Percentiles rank a stretch among this genome's conserved stretches.
Evolutionary conservation across 2,888 invertebrate species (phyloP).

Genomic region (Agapostemon virescens): DNA sequence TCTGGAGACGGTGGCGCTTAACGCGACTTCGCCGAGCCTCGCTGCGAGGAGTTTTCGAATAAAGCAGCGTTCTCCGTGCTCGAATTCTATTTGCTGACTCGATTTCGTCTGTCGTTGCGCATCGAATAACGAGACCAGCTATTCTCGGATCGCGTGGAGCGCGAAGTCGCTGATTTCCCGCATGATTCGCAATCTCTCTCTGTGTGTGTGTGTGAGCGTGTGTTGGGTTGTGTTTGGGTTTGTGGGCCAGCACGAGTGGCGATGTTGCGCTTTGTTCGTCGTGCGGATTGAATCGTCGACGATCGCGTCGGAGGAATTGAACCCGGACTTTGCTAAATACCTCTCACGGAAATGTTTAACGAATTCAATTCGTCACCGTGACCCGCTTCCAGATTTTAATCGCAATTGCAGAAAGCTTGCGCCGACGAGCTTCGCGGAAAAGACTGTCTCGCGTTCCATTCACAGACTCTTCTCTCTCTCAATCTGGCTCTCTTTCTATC

Average conservation of each 20-base stretch:
- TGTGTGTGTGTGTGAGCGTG: too few relatives aligned
- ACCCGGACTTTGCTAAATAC: background rate
- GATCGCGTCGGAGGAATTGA: background rate
- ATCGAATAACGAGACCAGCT: background rate
- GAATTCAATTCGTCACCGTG: slow-evolving; percentile 3
- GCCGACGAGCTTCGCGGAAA: background rate
- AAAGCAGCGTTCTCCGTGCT: background rate
- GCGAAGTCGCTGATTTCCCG: background rate
- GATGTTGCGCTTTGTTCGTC: background rate
- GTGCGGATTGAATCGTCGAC: background rate
- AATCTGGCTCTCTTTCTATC: background rate
- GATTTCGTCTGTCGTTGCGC: background rate
- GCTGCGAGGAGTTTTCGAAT: background rate
- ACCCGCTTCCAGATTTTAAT: background rate
- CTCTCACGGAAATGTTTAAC: slow-evolving; percentile 2
- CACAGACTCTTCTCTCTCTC: too few relatives aligned
- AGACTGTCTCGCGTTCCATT: slow-evolving; percentile 20
- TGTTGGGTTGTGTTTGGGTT: background rate
- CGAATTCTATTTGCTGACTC: background rate
- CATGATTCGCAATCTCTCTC: background rate
- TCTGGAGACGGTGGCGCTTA: too few relatives aligned
- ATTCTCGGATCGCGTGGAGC: background rate
- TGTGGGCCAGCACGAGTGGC: background rate
- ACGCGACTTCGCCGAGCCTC: too few relatives aligned
- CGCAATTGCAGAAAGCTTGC: background rate